Conservation (phyloP, 1,140 invertebrate genomes). For the Drosophila lacteicornis region DNA sequence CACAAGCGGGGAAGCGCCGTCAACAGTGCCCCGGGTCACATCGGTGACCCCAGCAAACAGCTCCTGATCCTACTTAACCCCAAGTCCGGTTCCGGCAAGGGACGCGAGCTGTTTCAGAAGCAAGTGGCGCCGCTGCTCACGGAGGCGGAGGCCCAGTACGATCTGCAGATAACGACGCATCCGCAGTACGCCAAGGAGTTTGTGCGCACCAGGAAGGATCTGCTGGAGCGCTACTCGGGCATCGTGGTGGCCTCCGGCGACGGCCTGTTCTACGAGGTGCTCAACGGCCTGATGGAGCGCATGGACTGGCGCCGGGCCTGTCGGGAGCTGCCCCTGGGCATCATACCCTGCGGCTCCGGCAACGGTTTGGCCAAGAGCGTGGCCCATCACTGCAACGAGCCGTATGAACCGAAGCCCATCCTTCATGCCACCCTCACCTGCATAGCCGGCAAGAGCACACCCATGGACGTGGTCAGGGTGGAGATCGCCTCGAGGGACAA, state of each 20-base stretch:
- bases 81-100: constrained; percentile 95
- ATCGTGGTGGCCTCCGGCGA: constrained; percentile 97
- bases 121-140: constrained; percentile 93
- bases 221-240: constrained; percentile 88
- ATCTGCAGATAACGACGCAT: constrained; percentile 94
- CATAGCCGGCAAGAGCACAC: constrained; percentile 89
- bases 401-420: constrained; percentile 91
- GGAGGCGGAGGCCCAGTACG: constrained; percentile 94
- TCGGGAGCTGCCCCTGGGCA: constrained; percentile 91
- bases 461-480: constrained; percentile 94
- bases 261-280: constrained; percentile 96
- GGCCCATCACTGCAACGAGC: constrained; percentile 91
- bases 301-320: constrained; percentile 93
- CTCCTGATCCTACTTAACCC: constrained; percentile 95
- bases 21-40: neutral
- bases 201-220: constrained; percentile 90
- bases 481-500: constrained; percentile 88
- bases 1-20: constrained; percentile 32
- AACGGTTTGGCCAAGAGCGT: constrained; percentile 97
- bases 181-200: constrained; percentile 94
- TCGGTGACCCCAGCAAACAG: constrained; percentile 36
- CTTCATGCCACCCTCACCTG: constrained; percentile 93
- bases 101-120: constrained; percentile 92
- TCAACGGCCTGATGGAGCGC: constrained; percentile 95
- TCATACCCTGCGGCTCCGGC: constrained; percentile 97